Base-by-base conservation (phyloP, 2,888 invertebrate genomes). In the Cataglyphis livida region DNA sequence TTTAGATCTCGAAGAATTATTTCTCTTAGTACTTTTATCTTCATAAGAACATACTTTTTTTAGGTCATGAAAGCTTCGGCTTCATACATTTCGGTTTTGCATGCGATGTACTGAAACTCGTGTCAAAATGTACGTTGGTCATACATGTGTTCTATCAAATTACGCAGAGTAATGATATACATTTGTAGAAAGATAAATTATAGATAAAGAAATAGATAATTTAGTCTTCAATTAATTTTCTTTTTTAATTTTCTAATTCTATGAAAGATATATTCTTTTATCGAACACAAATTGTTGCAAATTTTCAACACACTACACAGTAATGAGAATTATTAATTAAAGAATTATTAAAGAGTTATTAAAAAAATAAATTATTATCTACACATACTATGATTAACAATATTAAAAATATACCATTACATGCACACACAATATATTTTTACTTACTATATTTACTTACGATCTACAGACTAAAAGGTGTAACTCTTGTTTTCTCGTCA, bases 31-130 rank as follows among this genome's bases (percentile, higher is more conserved):
- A 41, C 41, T 44, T 6, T 0, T 44, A 18, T 25, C 10, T 68
- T 4, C 9, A 21, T 44, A 32, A 59, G 32, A 68, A 48, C 18
- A 25, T 18, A 12, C 32, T 25, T n/a, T 87, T 87, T 84, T 78
- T 70, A 89, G 88, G 74, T 88, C 64, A 81, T 89, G 59, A 91
- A 89, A 61, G 86, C 89, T 54, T 91, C 90, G 18, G 88, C 84
- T 7, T 91, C 91, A 0, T 91, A 90, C 10, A 65, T 91, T 12
- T 91, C 91, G 0, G 66, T 91, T 38, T 70, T 91, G 10, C 83
- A 85, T 12, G 88, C 91, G 1, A 71, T 88, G 75, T 87, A 85
- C 48, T 88, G 57, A 88, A 51, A 59, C 6, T 15, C 10, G 18
- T 57, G 21, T 32, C 15, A 68, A 51, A 51, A 76, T 57, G 10